A percentile compares a stretch with the other conserved stretches of the same genome.
Conservation (phyloP, 2,888 invertebrate genomes). For the Gibbula magus region DNA sequence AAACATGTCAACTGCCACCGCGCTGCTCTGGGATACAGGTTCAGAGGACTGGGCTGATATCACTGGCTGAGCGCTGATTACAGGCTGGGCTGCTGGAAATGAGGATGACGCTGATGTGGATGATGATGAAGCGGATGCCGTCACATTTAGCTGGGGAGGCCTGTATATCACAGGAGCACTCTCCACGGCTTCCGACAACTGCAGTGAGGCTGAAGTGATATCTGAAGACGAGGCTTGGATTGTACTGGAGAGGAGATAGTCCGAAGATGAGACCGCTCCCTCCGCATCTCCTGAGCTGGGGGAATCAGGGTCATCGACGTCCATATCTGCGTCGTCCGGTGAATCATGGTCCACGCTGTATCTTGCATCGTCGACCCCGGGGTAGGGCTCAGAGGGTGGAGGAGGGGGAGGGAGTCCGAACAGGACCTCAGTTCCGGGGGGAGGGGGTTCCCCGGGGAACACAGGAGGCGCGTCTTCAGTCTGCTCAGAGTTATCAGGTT, state of each 20-base stretch:
- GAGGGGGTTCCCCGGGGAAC: conserved; percentile 50
- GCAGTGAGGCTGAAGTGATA: not conserved
- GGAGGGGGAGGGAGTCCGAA: conserved; percentile 45
- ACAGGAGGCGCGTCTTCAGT: conserved; percentile 23
- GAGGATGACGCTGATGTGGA: not conserved
- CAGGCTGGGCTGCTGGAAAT: not conserved
- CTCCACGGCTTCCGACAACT: not conserved
- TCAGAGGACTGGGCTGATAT: not conserved
- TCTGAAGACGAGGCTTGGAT: not conserved
- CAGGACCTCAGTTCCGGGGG: conserved; percentile 46
- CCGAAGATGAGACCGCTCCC: not conserved
- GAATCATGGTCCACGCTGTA: conserved; percentile 19
- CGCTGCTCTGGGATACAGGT: not conserved
- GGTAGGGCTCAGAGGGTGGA: conserved; percentile 36
- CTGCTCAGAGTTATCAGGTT: not conserved
- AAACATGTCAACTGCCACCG: not conserved
- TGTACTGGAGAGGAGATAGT: not conserved
- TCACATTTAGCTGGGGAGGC: conserved; percentile 7
- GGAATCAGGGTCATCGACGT: conserved; percentile 27
- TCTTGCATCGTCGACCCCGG: conserved; percentile 39
- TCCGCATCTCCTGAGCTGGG: not conserved
- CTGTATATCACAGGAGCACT: conserved; percentile 8
- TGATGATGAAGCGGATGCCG: not conserved
- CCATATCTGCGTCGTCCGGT: conserved; percentile 33
- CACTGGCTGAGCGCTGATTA: not conserved